Evolutionary conservation across 2,797 vertebrate genomes (phyloP).

Genomic region (Muscicapa striata): DNA sequence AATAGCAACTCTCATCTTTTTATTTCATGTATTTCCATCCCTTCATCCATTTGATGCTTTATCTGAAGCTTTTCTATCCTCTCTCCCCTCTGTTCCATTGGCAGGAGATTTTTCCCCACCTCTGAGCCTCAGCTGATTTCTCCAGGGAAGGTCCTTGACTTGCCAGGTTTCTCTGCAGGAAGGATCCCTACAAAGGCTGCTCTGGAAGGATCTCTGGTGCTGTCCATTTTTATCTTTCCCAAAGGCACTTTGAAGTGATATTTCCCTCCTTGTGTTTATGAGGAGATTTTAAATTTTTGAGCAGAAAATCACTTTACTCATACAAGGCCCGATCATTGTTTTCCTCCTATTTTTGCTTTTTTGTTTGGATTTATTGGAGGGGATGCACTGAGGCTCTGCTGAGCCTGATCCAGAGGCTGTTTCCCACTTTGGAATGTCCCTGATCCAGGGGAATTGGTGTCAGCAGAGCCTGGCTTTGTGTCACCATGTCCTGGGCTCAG

Average conservation of each 20-base stretch:
- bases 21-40: background rate
- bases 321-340: background rate
- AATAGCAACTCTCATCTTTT: background rate
- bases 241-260: background rate
- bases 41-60: background rate
- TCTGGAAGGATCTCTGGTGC: background rate
- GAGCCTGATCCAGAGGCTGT: background rate
- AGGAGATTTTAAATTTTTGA: background rate
- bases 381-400: background rate
- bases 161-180: background rate
- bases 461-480: background rate
- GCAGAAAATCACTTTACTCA: background rate
- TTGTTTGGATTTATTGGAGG: background rate
- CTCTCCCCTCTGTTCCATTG: background rate
- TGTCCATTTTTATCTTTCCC: background rate
- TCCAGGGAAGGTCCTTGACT: conserved; percentile 9
- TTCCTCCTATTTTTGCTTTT: background rate
- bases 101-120: background rate
- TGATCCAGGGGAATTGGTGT: background rate
- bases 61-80: background rate
- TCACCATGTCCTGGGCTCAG: background rate
- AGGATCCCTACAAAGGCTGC: background rate
- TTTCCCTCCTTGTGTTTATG: background rate
- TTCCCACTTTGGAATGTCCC: background rate
- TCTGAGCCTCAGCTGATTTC: background rate